These are phyloP conservation scores for Sebastes trivittatus DNA, from an alignment of 2,797 vertebrate species.

Conservation along the genomic window DNA sequence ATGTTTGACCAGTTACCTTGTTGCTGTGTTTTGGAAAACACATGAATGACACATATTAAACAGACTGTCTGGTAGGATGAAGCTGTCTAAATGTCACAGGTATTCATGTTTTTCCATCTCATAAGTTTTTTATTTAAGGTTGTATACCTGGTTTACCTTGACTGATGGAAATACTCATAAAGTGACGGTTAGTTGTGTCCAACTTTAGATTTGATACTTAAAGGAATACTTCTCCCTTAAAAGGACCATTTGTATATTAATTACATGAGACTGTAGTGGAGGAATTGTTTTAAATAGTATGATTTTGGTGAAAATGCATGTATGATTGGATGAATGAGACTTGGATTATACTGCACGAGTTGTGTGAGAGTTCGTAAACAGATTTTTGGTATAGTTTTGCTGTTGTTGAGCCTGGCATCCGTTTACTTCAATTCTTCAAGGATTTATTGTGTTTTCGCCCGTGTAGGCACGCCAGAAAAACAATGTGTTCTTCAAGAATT, in stretches of 20 bases:
- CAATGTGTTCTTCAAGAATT: not conserved
- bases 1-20: constrained; percentile 47
- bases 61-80: not conserved
- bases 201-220: not conserved
- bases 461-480: not conserved
- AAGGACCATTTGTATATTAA: not conserved
- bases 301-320: not conserved
- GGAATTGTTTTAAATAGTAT: not conserved
- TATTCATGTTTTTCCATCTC: no score
- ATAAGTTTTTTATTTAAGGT: no score
- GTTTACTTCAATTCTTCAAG: not conserved
- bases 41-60: constrained; percentile 1
- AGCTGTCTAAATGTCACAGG: not conserved
- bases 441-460: not conserved
- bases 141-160: not conserved
- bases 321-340: not conserved
- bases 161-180: not conserved
- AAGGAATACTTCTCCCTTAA: not conserved
- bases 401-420: not conserved
- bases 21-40: constrained; percentile 48
- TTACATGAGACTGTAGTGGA: not conserved
- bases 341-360: not conserved
- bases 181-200: not conserved
- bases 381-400: not conserved
- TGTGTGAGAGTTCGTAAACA: not conserved